Conservation (phyloP, 64 coral and sea anemone species). For the Platygyra sinensis region DNA sequence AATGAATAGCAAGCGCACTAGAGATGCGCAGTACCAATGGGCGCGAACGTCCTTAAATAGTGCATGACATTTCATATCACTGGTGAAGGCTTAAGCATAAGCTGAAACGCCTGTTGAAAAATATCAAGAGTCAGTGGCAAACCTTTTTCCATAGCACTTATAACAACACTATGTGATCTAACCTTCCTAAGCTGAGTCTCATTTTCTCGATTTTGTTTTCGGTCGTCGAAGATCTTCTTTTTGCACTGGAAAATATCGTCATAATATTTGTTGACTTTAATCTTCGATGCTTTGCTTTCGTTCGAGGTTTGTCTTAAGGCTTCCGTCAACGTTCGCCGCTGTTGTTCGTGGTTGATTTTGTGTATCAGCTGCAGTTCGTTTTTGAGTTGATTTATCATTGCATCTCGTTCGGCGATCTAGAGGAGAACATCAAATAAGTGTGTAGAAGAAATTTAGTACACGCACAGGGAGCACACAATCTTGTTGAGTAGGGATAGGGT, state of each 20-base stretch:
- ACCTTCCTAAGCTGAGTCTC: slow-evolving; percentile 89
- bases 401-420: slow-evolving; percentile 71
- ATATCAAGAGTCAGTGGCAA: too few species aligned
- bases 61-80: too few species aligned
- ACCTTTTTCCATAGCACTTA: too few species aligned
- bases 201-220: slow-evolving; percentile 46
- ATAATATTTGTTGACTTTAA: slow-evolving; percentile 7
- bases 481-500: too few species aligned
- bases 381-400: slow-evolving; percentile 40
- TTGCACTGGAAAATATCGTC: slow-evolving; percentile 59
- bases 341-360: slow-evolving; percentile 65
- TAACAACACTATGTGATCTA: neutral
- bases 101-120: too few species aligned
- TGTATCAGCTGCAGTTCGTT: slow-evolving; percentile 69
- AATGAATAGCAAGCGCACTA: too few species aligned
- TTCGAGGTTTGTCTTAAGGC: slow-evolving; percentile 65
- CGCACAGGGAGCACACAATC: too few species aligned
- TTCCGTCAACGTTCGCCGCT: slow-evolving; percentile 68
- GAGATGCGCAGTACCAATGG: too few species aligned
- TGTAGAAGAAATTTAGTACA: too few species aligned
- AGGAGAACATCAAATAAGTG: neutral
- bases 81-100: too few species aligned
- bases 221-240: slow-evolving; percentile 15
- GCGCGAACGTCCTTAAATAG: too few species aligned
- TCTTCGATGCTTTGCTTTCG: slow-evolving; percentile 56